Conservation (phyloP, 2,888 invertebrate species). For the Ectobius pallidus region DNA sequence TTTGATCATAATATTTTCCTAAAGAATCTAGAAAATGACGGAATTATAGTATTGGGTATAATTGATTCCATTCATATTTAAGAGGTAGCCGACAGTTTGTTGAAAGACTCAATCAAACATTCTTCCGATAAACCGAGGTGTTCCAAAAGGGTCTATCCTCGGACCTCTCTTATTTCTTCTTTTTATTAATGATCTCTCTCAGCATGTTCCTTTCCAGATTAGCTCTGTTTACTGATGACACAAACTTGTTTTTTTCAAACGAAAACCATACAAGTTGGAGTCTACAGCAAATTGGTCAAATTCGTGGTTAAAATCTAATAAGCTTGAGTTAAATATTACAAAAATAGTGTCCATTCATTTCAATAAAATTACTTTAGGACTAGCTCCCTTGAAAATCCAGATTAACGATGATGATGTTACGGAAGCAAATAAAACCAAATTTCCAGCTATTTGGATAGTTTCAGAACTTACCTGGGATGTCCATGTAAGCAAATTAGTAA, state of each 20-base stretch:
- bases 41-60: not conserved
- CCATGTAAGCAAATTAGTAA: not conserved
- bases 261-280: not conserved
- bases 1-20: not conserved
- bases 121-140: not conserved
- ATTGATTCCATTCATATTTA: not conserved
- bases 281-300: not conserved
- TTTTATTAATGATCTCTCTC: not conserved
- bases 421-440: not conserved
- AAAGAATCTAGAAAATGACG: not conserved
- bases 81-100: not conserved
- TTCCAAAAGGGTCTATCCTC: not conserved
- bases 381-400: not conserved
- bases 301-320: not conserved
- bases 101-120: not conserved
- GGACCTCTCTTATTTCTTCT: not conserved
- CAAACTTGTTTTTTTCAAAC: not conserved
- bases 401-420: not conserved
- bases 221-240: not conserved
- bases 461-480: not conserved
- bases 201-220: not conserved
- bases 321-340: not conserved
- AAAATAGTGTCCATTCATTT: not conserved
- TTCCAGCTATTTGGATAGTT: not conserved
- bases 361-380: not conserved